These are phyloP conservation scores for Leucosticte australis DNA, from an alignment of 2,113 vertebrate genomes.

Conservation along the genomic window DNA sequence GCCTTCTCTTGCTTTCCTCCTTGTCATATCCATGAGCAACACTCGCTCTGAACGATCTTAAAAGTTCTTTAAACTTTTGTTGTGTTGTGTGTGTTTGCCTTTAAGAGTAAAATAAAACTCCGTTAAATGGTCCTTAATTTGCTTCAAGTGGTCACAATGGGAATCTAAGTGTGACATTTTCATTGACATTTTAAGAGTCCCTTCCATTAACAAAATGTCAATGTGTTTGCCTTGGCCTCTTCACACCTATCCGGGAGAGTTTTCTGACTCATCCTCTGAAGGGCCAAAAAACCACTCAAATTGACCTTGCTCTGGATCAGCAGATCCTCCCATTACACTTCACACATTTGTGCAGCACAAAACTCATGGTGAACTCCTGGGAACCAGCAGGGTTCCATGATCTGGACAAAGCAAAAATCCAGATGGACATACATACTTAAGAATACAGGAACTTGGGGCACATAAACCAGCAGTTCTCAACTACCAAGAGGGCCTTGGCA, in stretches of 20 bases:
- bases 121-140: constrained; percentile 18
- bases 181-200: constrained; percentile 30
- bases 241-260: background rate
- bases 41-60: background rate
- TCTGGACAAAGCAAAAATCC: background rate
- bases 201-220: constrained; percentile 51
- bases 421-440: rapidly evolving
- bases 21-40: background rate
- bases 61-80: background rate
- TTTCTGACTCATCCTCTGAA: background rate
- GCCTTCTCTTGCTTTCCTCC: background rate
- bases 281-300: background rate
- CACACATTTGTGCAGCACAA: background rate
- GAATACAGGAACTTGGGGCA: rapidly evolving
- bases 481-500: background rate
- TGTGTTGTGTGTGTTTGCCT: background rate
- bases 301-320: background rate
- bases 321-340: background rate
- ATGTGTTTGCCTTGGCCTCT: background rate
- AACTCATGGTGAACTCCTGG: background rate
- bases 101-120: background rate
- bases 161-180: constrained; percentile 27
- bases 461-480: background rate
- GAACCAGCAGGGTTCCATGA: background rate
- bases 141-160: constrained; percentile 6